A percentile compares a stretch with the other conserved stretches of the same genome.
Conservation (phyloP, 2,888 invertebrate species). For the Junonia oenone region DNA sequence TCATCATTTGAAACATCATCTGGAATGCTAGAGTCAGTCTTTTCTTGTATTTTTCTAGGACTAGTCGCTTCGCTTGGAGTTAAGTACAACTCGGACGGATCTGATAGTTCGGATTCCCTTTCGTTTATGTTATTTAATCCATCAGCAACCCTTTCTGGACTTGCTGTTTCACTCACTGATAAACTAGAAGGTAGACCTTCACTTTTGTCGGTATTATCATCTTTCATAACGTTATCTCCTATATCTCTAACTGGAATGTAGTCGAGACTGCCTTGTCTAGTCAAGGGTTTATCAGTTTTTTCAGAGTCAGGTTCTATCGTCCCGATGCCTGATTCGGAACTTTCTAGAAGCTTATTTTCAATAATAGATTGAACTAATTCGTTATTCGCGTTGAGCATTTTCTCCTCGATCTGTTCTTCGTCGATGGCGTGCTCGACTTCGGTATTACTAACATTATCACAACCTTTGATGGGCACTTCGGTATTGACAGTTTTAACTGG, state of each 20-base stretch:
- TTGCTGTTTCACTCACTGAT: constrained; percentile 70
- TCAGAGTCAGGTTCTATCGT: constrained; percentile 49
- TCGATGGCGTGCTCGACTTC: constrained; percentile 52
- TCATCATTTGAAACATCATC: constrained; percentile 52
- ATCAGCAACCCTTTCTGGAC: constrained; percentile 66
- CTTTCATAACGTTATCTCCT: constrained; percentile 59
- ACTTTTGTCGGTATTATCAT: constrained; percentile 70
- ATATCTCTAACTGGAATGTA: constrained; percentile 75
- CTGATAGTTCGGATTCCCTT: constrained; percentile 82
- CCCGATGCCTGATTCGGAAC: constrained; percentile 62
- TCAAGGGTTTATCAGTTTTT: constrained; percentile 55
- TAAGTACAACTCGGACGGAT: constrained; percentile 83
- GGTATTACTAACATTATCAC: constrained; percentile 53
- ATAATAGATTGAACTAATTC: constrained; percentile 56
- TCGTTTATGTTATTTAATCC: constrained; percentile 59
- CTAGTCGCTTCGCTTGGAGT: constrained; percentile 83
- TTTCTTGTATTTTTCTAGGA: constrained; percentile 65
- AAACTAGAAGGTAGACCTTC: constrained; percentile 73
- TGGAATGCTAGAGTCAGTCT: constrained; percentile 53
- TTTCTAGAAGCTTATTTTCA: constrained; percentile 56
- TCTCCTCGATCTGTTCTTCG: constrained; percentile 41
- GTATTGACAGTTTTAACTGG: constrained; percentile 57
- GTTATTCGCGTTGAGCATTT: constrained; percentile 39
- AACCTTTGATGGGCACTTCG: constrained; percentile 52
- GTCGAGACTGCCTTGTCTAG: constrained; percentile 68